Evolutionary conservation across 1,140 invertebrate genomes (phyloP), one percentile per base, ranked within the genome.

Genomic region (Pseudomyrmex sp.): DNA sequence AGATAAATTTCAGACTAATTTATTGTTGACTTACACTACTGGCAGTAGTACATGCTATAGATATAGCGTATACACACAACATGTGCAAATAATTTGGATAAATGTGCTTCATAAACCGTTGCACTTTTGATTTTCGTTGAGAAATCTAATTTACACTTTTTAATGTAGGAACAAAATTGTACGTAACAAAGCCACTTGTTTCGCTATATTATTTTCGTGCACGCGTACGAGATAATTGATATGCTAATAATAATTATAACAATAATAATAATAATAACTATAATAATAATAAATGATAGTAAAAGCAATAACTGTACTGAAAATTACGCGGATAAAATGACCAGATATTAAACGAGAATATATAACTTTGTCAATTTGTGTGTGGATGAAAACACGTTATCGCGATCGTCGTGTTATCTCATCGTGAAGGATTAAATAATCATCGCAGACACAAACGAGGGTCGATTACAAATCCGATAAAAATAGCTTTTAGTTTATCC

Each of bases 81-180:
- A 46, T 83, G 79, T 68, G 77, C 72, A 84, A 89, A 89, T 90
- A 90, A 91, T 86, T 86, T 79, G 84, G 54, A 52, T 74, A 77
- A 73, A 85, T 83, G 69, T 82, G 87, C 74, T 91, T 65, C 61
- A 68, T 88, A 90, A 87, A 89, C 90, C 83, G 83, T 87, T 83
- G 66, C 83, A 85, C 59, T 85, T 86, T 84, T 46, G 69, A 2
- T 46, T 2, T 12, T 62, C 13, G 5, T 35, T 75, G 85, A 87
- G 58, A 74, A 85, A 5, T 7, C 3, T 70, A n/a, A 82, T 82
- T 62, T 63, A 85, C 52, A 20, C 44, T 56, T 48, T 58, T 58
- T 5, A 2, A 56, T 23, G 5, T 48, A 50, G 10, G 44, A 50
- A 58, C 8, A n/a, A 20, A 85, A 85, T 85, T 13, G 73, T 58